These are phyloP conservation scores for Tachycineta bicolor DNA, from an alignment of 2,113 vertebrate genomes.

Conservation along the genomic window DNA sequence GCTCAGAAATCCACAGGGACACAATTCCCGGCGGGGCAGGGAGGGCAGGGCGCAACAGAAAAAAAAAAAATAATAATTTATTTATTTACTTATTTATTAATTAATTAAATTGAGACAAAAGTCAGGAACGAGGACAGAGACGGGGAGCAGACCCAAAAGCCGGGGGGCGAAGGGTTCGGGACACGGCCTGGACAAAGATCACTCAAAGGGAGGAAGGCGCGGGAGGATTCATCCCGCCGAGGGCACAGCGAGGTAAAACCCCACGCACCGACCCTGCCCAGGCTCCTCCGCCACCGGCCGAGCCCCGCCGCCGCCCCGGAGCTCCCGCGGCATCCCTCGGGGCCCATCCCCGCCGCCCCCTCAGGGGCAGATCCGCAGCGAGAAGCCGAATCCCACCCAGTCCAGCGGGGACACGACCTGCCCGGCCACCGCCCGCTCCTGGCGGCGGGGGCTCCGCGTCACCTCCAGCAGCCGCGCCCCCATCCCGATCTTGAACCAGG, in stretches of 20 bases:
- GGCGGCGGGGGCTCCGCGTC: background rate
- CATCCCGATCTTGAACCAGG: constrained; percentile 73
- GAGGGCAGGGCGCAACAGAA: background rate
- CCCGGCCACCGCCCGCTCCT: background rate
- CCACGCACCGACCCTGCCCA: too few relatives aligned
- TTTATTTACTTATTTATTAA: too few relatives aligned
- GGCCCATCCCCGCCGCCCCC: too few relatives aligned
- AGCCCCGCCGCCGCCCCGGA: too few relatives aligned
- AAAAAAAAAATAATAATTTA: too few relatives aligned
- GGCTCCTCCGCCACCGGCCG: too few relatives aligned
- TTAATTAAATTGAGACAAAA: background rate
- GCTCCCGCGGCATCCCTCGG: background rate
- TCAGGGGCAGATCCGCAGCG: background rate
- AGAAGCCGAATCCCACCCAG: background rate
- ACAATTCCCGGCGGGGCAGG: background rate
- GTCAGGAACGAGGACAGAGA: background rate
- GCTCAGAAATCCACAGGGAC: background rate
- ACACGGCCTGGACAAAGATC: background rate
- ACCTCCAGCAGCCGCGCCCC: constrained; percentile 25
- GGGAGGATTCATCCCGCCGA: background rate
- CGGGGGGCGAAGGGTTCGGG: background rate
- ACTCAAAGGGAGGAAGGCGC: too few relatives aligned
- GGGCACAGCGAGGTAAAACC: background rate
- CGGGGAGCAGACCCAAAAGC: background rate
- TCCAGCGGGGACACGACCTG: background rate